Conservation (phyloP, 2,797 vertebrate genomes). For the Pristis pectinata region DNA sequence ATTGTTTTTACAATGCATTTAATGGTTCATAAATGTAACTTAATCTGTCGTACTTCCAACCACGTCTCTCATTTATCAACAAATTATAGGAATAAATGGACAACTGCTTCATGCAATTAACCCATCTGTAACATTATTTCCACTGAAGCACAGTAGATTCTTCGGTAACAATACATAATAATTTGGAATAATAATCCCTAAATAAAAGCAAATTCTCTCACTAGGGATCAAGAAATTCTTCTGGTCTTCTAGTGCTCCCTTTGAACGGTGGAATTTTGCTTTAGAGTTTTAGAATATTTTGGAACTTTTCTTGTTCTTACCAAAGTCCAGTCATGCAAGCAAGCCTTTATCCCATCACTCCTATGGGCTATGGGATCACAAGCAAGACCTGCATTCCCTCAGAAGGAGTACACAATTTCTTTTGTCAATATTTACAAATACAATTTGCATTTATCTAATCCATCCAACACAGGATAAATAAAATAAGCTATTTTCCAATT, state of each 20-base stretch:
- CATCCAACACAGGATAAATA: not conserved
- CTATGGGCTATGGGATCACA: no score
- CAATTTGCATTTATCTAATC: not conserved
- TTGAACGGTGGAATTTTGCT: not conserved
- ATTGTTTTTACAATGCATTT: not conserved
- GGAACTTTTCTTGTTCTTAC: not conserved
- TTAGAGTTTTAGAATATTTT: not conserved
- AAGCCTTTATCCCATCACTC: no score
- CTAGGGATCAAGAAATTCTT: not conserved
- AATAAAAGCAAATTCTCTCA: not conserved
- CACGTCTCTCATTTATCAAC: conserved; percentile 2
- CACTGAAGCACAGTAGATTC: not conserved
- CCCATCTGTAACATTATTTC: not conserved
- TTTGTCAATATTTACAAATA: not conserved
- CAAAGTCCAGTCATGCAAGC: not conserved
- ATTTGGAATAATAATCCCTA: not conserved
- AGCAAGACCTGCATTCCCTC: not conserved
- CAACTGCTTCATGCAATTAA: not conserved
- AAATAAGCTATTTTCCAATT: not conserved
- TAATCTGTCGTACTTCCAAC: not conserved
- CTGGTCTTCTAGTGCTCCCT: not conserved
- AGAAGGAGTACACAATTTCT: not conserved
- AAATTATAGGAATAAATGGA: conserved; percentile 10
- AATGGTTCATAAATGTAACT: not conserved
- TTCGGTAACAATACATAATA: not conserved